Conservation (phyloP, 2,113 vertebrate genomes). For the Crotalus horridus region DNA sequence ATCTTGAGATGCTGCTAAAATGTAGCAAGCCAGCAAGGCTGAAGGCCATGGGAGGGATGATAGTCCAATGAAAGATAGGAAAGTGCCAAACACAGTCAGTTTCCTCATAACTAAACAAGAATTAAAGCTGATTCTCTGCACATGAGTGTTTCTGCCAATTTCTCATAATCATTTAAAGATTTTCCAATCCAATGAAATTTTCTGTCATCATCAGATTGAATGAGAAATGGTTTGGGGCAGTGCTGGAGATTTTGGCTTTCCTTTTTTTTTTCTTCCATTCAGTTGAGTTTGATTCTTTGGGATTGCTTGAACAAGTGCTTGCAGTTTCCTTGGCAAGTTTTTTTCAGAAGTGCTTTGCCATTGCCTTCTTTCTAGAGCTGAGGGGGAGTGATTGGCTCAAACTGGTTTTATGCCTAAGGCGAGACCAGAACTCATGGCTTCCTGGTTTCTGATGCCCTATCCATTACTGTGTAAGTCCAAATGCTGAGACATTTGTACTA, state of each 20-base stretch:
- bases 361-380: too few relatives aligned
- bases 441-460: too few relatives aligned
- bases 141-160: background rate
- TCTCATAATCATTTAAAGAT: background rate
- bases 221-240: background rate
- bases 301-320: background rate
- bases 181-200: background rate
- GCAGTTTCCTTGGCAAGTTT: too few relatives aligned
- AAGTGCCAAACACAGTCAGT: background rate
- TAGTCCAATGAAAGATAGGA: background rate
- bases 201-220: background rate
- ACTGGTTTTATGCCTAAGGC: too few relatives aligned
- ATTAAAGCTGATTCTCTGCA: background rate
- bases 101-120: background rate
- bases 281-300: background rate
- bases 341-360: too few relatives aligned
- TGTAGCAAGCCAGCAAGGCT: background rate
- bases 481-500: background rate
- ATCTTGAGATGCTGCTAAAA: background rate
- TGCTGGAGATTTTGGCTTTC: background rate
- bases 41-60: background rate
- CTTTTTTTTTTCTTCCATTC: background rate
- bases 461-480: background rate
- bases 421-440: too few relatives aligned
- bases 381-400: too few relatives aligned